Percentiles rank a stretch among this genome's conserved stretches.
Evolutionary conservation across 2,888 invertebrate genomes (phyloP).

Genomic region (Spodoptera exigua): DNA sequence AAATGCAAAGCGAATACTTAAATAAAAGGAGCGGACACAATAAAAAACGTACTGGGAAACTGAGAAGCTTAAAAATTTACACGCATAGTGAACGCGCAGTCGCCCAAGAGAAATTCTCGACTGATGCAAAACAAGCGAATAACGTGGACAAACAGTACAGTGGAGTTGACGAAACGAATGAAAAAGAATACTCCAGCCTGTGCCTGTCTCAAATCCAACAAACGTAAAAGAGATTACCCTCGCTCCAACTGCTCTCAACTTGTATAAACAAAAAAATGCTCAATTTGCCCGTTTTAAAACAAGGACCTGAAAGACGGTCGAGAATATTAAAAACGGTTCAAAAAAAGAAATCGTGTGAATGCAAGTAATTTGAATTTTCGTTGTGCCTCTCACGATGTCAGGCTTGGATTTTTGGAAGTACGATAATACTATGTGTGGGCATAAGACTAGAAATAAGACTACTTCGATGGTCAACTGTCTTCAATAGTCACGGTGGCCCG

Average conservation of each 20-base stretch:
- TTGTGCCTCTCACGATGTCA: slow-evolving; percentile 66
- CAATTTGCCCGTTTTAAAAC: slow-evolving; percentile 84
- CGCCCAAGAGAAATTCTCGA: slow-evolving; percentile 76
- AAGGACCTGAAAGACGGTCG: slow-evolving; percentile 80
- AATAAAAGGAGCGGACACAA: slow-evolving; percentile 66
- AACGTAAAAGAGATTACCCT: slow-evolving; percentile 88
- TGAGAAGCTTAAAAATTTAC: slow-evolving; percentile 81
- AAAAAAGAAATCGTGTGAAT: slow-evolving; percentile 79
- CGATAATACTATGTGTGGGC: too few species aligned
- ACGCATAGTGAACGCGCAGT: slow-evolving; percentile 80
- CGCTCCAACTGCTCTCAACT: slow-evolving; percentile 87
- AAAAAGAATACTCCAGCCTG: slow-evolving; percentile 76
- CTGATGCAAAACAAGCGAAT: slow-evolving; percentile 69
- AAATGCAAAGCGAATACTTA: slow-evolving; percentile 69
- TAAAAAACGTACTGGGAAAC: slow-evolving; percentile 64
- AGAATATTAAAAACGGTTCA: slow-evolving; percentile 87
- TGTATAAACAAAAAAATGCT: slow-evolving; percentile 87
- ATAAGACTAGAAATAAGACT: too few species aligned
- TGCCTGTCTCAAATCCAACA: slow-evolving; percentile 84
- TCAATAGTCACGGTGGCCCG: too few species aligned
- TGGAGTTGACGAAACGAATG: slow-evolving; percentile 82
- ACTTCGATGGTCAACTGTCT: too few species aligned
- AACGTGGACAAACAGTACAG: slow-evolving; percentile 79
- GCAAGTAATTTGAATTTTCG: slow-evolving; percentile 82
- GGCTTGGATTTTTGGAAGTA: too few species aligned